A percentile compares a stretch with the other conserved stretches of the same genome.
phyloP scores from a whole-genome alignment of 2,888 invertebrate genomes.

The Halictus ligatus region DNA sequence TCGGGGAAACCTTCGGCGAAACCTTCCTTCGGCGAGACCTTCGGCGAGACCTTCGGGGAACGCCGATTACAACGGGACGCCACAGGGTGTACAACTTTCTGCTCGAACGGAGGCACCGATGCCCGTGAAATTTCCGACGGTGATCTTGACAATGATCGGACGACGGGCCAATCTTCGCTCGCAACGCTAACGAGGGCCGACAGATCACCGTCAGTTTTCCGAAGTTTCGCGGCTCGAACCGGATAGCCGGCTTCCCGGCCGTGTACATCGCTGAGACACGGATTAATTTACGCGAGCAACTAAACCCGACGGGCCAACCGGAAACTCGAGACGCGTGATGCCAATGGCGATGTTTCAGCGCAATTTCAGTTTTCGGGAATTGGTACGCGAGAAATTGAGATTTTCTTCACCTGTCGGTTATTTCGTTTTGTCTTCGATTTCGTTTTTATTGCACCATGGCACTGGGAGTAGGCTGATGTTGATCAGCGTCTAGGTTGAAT shows the following conservation, averaged over 20 bases:
- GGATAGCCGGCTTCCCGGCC: constrained; percentile 7
- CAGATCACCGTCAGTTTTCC: constrained; percentile 11
- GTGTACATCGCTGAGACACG: constrained; percentile 20
- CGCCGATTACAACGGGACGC: constrained; percentile 2
- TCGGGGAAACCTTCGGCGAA: constrained; percentile 18
- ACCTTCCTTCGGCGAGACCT: background rate
- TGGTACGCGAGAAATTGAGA: background rate
- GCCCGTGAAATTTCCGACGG: constrained; percentile 25
- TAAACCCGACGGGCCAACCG: background rate
- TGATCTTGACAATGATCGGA: constrained; percentile 29
- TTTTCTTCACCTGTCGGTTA: background rate
- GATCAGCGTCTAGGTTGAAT: background rate
- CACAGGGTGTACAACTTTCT: background rate
- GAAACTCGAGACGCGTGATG: background rate
- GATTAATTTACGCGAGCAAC: constrained; percentile 15
- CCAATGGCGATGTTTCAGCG: background rate
- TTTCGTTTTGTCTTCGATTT: background rate
- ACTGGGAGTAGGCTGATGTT: background rate
- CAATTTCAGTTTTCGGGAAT: background rate
- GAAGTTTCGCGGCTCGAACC: constrained; percentile 21
- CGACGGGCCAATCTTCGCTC: background rate
- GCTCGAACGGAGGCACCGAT: constrained; percentile 5
- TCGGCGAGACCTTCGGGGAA: background rate
- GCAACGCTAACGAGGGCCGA: constrained; percentile 26
- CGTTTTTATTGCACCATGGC: background rate